These are phyloP conservation scores for Crocidura indochinensis DNA, from an alignment of 2,797 vertebrate genomes.

Conservation along the genomic window DNA sequence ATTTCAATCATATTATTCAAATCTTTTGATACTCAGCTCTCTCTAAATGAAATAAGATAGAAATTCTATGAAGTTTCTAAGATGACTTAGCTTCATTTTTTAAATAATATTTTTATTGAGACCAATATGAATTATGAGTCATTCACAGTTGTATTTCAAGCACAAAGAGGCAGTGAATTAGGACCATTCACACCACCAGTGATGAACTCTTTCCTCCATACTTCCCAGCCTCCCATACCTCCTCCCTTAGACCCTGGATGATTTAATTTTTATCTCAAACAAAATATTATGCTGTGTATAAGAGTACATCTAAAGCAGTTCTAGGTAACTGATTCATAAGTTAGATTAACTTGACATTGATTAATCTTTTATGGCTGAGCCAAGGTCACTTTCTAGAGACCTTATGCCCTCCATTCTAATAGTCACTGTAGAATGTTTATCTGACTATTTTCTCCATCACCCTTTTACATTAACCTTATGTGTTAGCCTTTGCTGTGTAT, in stretches of 20 bases:
- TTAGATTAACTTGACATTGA: conserved; percentile 67
- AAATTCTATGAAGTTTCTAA: neutral
- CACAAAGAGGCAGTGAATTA: too few species aligned
- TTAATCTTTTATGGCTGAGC: conserved; percentile 59
- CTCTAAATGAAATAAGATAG: neutral
- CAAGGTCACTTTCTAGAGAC: conserved; percentile 56
- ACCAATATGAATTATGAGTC: too few species aligned
- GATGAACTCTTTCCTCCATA: too few species aligned
- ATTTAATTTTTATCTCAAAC: neutral
- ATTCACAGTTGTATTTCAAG: neutral
- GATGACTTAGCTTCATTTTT: neutral
- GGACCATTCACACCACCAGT: too few species aligned
- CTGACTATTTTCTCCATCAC: conserved; percentile 80
- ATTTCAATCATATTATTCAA: neutral
- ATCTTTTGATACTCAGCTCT: neutral
- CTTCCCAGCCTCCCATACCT: too few species aligned
- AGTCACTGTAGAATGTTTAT: conserved; percentile 79
- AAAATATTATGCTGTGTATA: neutral
- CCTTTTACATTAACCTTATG: conserved; percentile 82
- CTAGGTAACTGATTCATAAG: conserved; percentile 41
- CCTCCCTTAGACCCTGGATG: neutral
- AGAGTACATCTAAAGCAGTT: conserved; percentile 20
- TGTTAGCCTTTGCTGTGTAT: conserved; percentile 85
- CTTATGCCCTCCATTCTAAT: conserved; percentile 66
- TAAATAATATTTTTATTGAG: too few species aligned